Conservation (phyloP, 2,113 vertebrate genomes). For the Seriola rivoliana region DNA sequence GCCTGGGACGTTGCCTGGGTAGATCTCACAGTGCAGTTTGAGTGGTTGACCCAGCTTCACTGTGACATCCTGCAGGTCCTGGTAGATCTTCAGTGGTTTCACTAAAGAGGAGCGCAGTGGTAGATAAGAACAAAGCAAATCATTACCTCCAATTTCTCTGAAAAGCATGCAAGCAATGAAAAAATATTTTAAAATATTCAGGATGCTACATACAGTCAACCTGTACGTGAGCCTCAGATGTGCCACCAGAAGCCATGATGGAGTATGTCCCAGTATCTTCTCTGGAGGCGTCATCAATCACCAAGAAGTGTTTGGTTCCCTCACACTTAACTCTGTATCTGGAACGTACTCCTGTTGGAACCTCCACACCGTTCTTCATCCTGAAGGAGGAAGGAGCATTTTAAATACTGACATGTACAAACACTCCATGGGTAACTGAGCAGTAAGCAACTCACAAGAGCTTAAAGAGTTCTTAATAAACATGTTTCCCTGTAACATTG, state of each 20-base stretch:
- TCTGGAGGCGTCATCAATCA: constrained; percentile 93
- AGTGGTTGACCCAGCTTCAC: constrained; percentile 91
- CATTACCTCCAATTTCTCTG: not conserved
- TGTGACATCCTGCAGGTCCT: constrained; percentile 90
- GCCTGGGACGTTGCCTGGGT: constrained; percentile 90
- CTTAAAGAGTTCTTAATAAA: not conserved
- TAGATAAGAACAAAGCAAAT: not conserved
- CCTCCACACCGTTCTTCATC: constrained; percentile 97
- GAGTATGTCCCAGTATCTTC: constrained; percentile 94
- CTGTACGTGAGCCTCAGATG: constrained; percentile 88
- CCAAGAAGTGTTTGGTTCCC: constrained; percentile 92
- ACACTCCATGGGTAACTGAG: not conserved
- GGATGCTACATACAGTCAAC: constrained; percentile 89
- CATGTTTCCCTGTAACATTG: too few species aligned
- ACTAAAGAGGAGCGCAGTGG: constrained; percentile 82
- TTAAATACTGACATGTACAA: not conserved
- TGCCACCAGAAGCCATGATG: constrained; percentile 94
- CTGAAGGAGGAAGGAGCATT: constrained; percentile 73
- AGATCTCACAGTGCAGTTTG: constrained; percentile 93
- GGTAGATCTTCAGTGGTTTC: constrained; percentile 93
- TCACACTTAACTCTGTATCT: constrained; percentile 91
- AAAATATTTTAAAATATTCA: not conserved
- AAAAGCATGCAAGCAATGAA: not conserved
- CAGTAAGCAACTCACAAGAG: not conserved
- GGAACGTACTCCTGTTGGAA: constrained; percentile 90